phyloP scores from a whole-genome alignment of 2,888 invertebrate genomes.

The Cephus sareptanus region DNA sequence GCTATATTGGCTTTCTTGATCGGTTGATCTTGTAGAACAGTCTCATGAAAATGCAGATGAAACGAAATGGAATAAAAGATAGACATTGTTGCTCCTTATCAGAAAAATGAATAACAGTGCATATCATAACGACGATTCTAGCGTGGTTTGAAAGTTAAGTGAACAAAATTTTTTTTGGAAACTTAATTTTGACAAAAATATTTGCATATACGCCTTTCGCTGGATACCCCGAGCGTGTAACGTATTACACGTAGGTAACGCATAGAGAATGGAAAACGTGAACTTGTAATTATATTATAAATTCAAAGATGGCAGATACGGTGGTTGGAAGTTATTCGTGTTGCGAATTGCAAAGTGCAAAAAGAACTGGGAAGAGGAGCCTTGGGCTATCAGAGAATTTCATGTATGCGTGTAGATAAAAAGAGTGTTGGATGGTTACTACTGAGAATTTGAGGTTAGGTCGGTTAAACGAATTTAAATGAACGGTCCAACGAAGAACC shows the following conservation, averaged over 20 bases:
- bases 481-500: neutral
- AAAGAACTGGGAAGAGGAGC: neutral
- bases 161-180: neutral
- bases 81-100: neutral
- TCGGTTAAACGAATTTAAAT: neutral
- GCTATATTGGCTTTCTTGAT: neutral
- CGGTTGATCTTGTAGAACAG: neutral
- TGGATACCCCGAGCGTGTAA: neutral
- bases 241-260: neutral
- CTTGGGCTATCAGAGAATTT: neutral
- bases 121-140: neutral
- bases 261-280: neutral
- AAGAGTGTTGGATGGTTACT: neutral
- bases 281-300: slow-evolving; percentile 36
- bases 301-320: slow-evolving; percentile 42
- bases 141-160: neutral
- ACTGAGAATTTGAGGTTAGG: neutral
- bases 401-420: neutral
- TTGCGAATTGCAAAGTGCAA: neutral
- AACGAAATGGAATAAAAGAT: neutral
- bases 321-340: slow-evolving; percentile 14
- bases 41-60: neutral
- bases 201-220: neutral
- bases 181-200: too few species aligned
- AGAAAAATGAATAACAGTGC: neutral